Conservation (phyloP, 2,888 invertebrate genomes). For the Aphrophora alni region DNA sequence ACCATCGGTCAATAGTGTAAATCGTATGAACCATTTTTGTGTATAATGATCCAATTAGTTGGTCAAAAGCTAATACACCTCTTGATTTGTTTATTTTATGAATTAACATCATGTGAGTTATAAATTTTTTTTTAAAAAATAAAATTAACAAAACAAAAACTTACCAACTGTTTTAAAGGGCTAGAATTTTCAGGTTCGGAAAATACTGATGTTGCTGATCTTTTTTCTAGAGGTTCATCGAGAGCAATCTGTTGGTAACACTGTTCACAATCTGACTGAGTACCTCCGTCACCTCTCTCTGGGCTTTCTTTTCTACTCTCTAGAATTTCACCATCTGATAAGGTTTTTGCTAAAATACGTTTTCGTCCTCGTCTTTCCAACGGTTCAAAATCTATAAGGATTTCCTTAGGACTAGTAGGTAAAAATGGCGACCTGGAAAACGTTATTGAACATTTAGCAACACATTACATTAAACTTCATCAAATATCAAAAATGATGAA, state of each 20-base stretch:
- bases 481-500: too few relatives aligned
- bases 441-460: background rate
- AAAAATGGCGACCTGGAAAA: constrained; percentile 47
- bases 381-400: constrained; percentile 88
- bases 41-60: too few relatives aligned
- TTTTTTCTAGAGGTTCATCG: constrained; percentile 42
- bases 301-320: constrained; percentile 61
- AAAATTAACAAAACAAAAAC: too few relatives aligned
- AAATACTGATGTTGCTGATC: constrained; percentile 34
- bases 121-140: too few relatives aligned
- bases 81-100: too few relatives aligned
- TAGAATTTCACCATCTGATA: constrained; percentile 82
- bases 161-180: constrained; percentile 42
- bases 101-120: too few relatives aligned
- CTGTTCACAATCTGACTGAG: constrained; percentile 58
- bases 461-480: background rate
- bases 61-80: too few relatives aligned
- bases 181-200: constrained; percentile 37
- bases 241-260: constrained; percentile 50
- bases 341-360: constrained; percentile 69
- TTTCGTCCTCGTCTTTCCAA: constrained; percentile 54
- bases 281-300: constrained; percentile 55
- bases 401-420: constrained; percentile 65
- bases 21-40: too few relatives aligned
- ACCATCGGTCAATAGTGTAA: too few relatives aligned